These are phyloP conservation scores for Hyppa rectilinea DNA, from an alignment of 2,888 invertebrate species.

Conservation along the genomic window DNA sequence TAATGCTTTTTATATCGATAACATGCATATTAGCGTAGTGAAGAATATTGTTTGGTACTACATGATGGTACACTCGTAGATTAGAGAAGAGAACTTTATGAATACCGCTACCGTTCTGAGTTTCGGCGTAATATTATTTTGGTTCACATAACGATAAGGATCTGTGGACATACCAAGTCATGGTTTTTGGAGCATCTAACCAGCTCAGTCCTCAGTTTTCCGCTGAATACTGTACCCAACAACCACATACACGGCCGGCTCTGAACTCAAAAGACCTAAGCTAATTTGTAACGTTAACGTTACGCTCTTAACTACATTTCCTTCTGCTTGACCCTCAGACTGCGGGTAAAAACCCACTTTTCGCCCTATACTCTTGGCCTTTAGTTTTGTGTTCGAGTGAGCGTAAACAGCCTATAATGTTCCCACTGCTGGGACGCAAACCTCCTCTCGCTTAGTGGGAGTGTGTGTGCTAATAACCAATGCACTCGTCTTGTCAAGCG, in stretches of 20 bases:
- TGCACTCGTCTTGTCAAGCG: background rate
- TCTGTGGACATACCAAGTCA: background rate
- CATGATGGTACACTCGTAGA: background rate
- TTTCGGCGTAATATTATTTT: background rate
- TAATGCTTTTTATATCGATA: slow-evolving; percentile 57
- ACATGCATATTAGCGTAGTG: slow-evolving; percentile 19
- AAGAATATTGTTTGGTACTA: slow-evolving; percentile 2
- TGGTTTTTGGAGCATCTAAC: background rate
- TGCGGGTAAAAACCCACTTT: no score
- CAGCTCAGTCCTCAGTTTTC: background rate
- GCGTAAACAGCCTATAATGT: no score
- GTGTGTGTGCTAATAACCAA: background rate
- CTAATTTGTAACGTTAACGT: no score
- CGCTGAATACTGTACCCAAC: no score
- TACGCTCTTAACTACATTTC: background rate
- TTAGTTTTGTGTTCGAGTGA: no score
- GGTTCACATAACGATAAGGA: background rate
- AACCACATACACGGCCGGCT: no score
- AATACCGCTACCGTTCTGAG: background rate
- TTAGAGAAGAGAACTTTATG: background rate
- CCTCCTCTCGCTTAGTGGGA: no score
- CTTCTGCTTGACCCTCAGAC: background rate
- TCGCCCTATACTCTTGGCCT: no score
- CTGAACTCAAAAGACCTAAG: no score
- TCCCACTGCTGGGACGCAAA: no score